Conservation (phyloP, 2,888 invertebrate genomes). For the Lepas anatifera region DNA sequence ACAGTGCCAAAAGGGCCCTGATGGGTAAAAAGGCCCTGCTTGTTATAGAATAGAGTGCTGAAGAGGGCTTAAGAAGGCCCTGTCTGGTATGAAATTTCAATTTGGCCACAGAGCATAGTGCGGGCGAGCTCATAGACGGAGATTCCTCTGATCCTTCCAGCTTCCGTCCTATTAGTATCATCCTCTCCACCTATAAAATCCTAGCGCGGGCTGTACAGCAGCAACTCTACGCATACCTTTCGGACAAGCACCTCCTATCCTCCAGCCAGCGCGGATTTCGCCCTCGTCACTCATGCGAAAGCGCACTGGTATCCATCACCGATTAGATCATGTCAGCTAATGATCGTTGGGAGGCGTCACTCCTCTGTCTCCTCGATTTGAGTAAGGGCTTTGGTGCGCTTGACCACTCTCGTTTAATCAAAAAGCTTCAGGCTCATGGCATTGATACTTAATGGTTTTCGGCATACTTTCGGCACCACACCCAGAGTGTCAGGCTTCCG, state of each 20-base stretch:
- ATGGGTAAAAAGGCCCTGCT: too few species aligned
- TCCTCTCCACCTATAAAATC: not conserved
- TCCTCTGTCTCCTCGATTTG: not conserved
- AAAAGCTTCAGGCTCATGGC: not conserved
- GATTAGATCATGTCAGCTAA: not conserved
- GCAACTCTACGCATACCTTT: not conserved
- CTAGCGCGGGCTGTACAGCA: not conserved
- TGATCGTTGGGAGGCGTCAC: not conserved
- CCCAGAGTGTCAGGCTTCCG: too few species aligned
- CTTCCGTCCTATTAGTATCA: not conserved
- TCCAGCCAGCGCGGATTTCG: not conserved
- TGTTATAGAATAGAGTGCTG: too few species aligned
- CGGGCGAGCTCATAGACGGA: too few species aligned
- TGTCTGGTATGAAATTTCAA: too few species aligned
- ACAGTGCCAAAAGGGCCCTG: too few species aligned
- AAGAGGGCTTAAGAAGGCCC: too few species aligned
- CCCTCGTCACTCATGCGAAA: not conserved
- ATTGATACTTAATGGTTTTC: not conserved
- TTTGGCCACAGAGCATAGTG: too few species aligned
- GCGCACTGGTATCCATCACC: not conserved
- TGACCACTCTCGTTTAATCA: not conserved
- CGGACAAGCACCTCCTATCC: not conserved
- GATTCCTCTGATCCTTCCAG: not conserved
- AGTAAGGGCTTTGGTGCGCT: not conserved
- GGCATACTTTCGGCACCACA: not conserved